These are phyloP conservation scores for Papilio aristodemus DNA, from an alignment of 1,140 invertebrate species.

Conservation along the genomic window DNA sequence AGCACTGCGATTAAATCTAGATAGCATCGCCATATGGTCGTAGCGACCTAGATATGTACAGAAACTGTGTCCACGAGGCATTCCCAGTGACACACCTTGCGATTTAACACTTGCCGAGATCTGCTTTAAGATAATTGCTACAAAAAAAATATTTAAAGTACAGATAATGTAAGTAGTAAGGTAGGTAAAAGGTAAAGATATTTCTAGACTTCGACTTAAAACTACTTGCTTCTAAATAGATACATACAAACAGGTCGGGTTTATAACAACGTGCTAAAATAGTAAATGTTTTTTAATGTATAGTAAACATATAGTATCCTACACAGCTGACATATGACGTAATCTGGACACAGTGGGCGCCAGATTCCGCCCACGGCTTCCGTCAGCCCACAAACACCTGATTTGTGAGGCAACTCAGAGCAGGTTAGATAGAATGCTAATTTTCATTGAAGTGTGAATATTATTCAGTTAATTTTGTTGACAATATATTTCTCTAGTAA, in stretches of 20 bases:
- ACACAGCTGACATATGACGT: slow-evolving; percentile 27
- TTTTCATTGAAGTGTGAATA: not conserved
- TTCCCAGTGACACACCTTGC: not conserved
- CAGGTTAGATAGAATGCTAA: not conserved
- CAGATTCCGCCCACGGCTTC: slow-evolving; percentile 26
- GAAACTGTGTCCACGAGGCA: not conserved
- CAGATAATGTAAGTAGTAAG: no score
- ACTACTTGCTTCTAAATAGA: no score
- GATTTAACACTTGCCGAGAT: not conserved
- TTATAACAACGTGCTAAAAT: not conserved
- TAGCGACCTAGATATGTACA: slow-evolving; percentile 25
- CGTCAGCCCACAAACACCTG: slow-evolving; percentile 26
- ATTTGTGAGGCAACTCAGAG: slow-evolving; percentile 15
- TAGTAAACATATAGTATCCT: slow-evolving; percentile 22
- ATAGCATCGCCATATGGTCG: slow-evolving; percentile 27
- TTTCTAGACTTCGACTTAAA: no score
- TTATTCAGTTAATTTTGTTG: not conserved
- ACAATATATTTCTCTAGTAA: not conserved
- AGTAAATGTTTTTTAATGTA: not conserved
- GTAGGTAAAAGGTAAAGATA: no score
- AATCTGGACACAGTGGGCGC: slow-evolving; percentile 5
- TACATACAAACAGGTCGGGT: no score
- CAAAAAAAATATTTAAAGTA: no score
- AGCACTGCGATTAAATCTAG: slow-evolving; percentile 14
- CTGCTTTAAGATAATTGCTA: not conserved